Evolutionary conservation across 2,797 vertebrate genomes (phyloP), one percentile per base, ranked within the genome.

Genomic region (Rhabdophis nuchalis): DNA sequence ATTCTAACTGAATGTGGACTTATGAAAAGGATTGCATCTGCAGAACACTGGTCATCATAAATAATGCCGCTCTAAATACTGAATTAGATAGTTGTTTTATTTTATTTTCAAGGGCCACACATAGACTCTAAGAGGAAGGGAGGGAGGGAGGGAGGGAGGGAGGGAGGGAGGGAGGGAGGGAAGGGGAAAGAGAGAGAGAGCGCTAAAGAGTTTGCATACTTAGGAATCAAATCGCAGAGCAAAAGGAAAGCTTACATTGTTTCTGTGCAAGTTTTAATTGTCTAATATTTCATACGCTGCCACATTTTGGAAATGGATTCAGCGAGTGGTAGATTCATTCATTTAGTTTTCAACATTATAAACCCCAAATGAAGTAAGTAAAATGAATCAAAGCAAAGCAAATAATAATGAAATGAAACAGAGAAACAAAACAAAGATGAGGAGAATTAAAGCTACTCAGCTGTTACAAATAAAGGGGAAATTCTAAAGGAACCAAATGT

Each of bases 381-480:
- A 88, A 88, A 91, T 85, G 86, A 93, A 91, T 89, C 50, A 85
- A 91, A 93, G 10, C 57, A 90, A 90, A 82, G 86, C 89, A 93
- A 93, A 93, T 93, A 93, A 85, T n/a, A 56, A 20, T 29, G 86
- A 88, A 92, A 88, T 90, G 54, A 88, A 88, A 61, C 86, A 50
- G 85, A 88, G 57, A 29, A 61, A 88, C 68, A 85, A 88, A 93
- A 93, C 89, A 93, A 93, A 91, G 89, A 91, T 54, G 68, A 88
- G 88, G 20, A 54, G 57, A 91, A 91, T 91, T 91, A 85, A 93
- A 91, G 32, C 68, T 64, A 88, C 56, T 91, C 56, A 60, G 57
- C 68, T 91, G 92, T 91, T 93, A 64, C 86, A 61, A 93, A 93
- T 61, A 72, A 88, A 88, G 87, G 13, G 20, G 16, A n/a, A 89